Base-by-base conservation (phyloP, 2,113 vertebrate species). In the Phyllopteryx taeniolatus region DNA sequence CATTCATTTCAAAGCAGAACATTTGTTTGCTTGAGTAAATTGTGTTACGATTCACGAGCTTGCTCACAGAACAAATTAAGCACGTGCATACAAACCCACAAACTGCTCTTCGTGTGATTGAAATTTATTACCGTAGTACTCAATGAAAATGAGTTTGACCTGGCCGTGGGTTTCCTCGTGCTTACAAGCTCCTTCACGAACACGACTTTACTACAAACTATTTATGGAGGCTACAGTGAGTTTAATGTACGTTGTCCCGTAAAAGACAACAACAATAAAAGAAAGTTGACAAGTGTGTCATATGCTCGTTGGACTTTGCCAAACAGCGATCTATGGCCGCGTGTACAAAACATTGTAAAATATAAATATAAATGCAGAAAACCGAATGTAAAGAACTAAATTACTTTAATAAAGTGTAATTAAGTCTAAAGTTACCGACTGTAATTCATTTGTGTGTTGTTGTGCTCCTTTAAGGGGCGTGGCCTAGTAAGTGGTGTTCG, bases 191-290 rank as follows among this genome's bases (percentile, higher is more conserved):
- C 87, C 86, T 88, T 87, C 83, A 88, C 82, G 57, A 91, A 86
- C 80, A 81, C 72, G 70, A 72, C 81, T 91, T 93, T 92, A 92
- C 86, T 89, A 59, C 84, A 39, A 13, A 54, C 85, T 90, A 91
- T 92, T 91, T 92, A 93, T 91, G 88, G 86, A 86, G 83, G 81
- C 84, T 74, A 79, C 83, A 72, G 76, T 72, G 44, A 83, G 85
- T 92, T 92, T 93, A 91, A 92, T 91, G 88, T 80, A 85, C 76
- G 84, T 83, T 88, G 89, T 92, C 90, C 91, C 87, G 75, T 93
- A 92, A 93, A 92, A 88, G 79, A 82, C 27, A 68, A 85, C 86
- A 87, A 87, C 83, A 79, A 82, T 86, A 90, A 90, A 89, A 87
- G 73, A 22, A 15, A 65, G 63, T 31, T 60, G 57, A 60, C 57